Evolutionary conservation across 1,140 invertebrate species (phyloP).

Genomic region (Cheumatopsyche charites): DNA sequence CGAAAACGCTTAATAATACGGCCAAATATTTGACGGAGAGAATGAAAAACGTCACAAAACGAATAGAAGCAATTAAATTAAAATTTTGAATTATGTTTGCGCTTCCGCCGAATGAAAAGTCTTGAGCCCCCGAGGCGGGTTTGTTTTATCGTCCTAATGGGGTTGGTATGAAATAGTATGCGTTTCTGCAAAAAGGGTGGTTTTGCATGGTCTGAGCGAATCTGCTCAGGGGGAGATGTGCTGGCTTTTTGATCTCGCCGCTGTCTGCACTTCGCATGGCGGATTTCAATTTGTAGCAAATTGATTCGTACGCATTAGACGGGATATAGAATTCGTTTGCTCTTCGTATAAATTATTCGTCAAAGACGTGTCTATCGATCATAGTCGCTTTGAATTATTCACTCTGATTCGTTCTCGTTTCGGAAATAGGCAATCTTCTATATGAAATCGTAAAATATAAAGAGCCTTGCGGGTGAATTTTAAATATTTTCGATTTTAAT

Average conservation of each 20-base stretch:
- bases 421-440: no score
- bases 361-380: not conserved
- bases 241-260: constrained; percentile 20
- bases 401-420: no score
- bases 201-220: not conserved
- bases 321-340: not conserved
- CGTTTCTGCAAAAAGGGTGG: not conserved
- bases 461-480: no score
- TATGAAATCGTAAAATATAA: no score
- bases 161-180: no score
- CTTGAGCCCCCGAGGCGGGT: no score
- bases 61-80: not conserved
- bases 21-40: not conserved
- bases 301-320: constrained; percentile 16
- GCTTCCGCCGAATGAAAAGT: not conserved
- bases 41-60: not conserved
- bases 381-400: no score
- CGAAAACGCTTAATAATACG: not conserved
- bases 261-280: not conserved
- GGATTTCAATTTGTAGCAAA: not conserved
- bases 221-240: not conserved
- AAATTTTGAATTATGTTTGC: constrained; percentile 17
- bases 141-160: no score
- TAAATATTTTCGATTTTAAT: no score
- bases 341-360: not conserved